phyloP scores from a whole-genome alignment of 30 jellyfish, hydroid and myxozoan species.

The Cassiopea xamachana region DNA sequence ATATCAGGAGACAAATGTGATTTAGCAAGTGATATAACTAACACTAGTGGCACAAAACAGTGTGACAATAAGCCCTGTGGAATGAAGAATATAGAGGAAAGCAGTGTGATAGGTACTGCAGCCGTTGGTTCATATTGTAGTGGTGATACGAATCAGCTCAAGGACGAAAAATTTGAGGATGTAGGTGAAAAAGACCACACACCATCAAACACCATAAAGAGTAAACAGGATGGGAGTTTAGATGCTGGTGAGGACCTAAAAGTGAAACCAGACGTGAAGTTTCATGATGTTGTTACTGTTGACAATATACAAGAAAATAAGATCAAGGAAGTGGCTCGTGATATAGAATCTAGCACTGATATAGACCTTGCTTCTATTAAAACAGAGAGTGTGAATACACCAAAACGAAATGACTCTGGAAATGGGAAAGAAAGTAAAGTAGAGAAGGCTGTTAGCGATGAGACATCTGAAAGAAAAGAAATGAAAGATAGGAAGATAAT shows the following conservation, averaged over 20 bases:
- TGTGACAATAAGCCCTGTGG: not conserved
- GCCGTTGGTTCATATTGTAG: not conserved
- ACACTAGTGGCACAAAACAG: not conserved
- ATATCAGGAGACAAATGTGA: not conserved
- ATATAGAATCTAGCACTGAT: not conserved
- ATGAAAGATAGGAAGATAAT: not conserved
- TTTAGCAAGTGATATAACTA: not conserved
- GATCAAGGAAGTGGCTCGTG: not conserved
- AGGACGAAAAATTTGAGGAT: not conserved
- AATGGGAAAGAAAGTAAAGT: not conserved
- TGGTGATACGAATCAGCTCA: not conserved
- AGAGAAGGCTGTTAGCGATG: not conserved
- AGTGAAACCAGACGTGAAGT: not conserved
- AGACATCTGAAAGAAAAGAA: not conserved
- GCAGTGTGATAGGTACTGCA: not conserved
- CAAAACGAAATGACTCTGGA: not conserved
- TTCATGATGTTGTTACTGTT: not conserved
- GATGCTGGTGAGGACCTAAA: not conserved
- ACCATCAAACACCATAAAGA: not conserved
- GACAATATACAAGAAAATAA: not conserved
- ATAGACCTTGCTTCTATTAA: not conserved
- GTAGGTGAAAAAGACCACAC: not conserved
- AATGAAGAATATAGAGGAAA: not conserved
- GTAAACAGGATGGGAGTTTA: not conserved
- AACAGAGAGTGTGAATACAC: not conserved